Conservation (phyloP, 1,140 invertebrate genomes). For the Bombus confusus region DNA sequence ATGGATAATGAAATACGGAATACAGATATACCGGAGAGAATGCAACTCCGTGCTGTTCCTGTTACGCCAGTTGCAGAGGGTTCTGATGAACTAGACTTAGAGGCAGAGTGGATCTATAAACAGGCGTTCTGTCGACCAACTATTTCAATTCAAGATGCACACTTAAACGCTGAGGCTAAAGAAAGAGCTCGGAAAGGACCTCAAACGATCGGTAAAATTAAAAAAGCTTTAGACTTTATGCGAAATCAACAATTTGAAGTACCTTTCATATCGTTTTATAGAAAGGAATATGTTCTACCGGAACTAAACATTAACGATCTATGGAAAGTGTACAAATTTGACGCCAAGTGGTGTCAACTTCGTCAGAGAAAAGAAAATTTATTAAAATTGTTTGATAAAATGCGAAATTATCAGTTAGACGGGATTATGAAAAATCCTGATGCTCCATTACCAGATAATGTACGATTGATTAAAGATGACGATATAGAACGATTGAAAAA, state of each 20-base stretch:
- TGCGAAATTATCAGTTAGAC: constrained; percentile 95
- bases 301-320: constrained; percentile 97
- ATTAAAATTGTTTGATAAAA: constrained; percentile 92
- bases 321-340: constrained; percentile 98
- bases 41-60: constrained; percentile 95
- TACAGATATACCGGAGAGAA: constrained; percentile 94
- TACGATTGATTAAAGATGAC: constrained; percentile 92
- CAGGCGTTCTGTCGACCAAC: constrained; percentile 94
- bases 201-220: constrained; percentile 93
- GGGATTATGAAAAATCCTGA: constrained; percentile 92
- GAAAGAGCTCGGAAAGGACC: constrained; percentile 84
- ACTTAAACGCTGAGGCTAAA: constrained; percentile 83
- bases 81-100: constrained; percentile 94
- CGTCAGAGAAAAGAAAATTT: constrained; percentile 93
- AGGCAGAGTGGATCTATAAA: constrained; percentile 99
- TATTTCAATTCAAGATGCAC: constrained; percentile 89
- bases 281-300: constrained; percentile 98
- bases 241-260: constrained; percentile 97
- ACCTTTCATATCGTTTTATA: constrained; percentile 99
- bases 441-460: constrained; percentile 90
- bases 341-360: constrained; percentile 98
- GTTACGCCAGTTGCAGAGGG: constrained; percentile 91
- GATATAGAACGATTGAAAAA: constrained; percentile 92
- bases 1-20: constrained; percentile 95
- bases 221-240: constrained; percentile 97